Evolutionary conservation across 2,888 invertebrate genomes (phyloP).

Genomic region (Phaonia tiefii): DNA sequence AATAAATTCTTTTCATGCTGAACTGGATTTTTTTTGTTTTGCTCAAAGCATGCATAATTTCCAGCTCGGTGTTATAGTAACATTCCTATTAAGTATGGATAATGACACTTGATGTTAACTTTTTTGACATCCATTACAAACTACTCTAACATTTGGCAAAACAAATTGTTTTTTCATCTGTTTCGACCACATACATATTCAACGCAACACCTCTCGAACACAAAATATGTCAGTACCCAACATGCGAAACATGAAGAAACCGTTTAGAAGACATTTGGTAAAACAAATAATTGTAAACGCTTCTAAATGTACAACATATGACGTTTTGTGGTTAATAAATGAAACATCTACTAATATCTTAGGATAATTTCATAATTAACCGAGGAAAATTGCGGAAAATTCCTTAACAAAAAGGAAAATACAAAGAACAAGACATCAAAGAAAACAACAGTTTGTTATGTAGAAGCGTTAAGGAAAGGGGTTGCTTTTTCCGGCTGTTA

Average conservation of each 20-base stretch:
- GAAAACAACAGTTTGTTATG: slow-evolving; percentile 41
- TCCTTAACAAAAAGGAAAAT: slow-evolving; percentile 41
- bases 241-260: slow-evolving; percentile 35
- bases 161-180: not conserved
- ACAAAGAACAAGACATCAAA: slow-evolving; percentile 23
- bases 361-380: slow-evolving; percentile 52
- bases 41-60: too few relatives aligned
- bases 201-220: not conserved
- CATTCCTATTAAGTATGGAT: too few relatives aligned
- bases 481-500: slow-evolving; percentile 50
- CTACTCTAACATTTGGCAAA: not conserved
- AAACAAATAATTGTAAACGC: slow-evolving; percentile 61
- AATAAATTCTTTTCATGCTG: too few relatives aligned
- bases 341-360: slow-evolving; percentile 50
- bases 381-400: slow-evolving; percentile 68
- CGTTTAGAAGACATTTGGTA: slow-evolving; percentile 53
- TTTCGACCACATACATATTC: slow-evolving; percentile 52
- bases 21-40: too few relatives aligned
- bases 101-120: too few relatives aligned
- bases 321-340: slow-evolving; percentile 55
- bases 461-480: slow-evolving; percentile 28
- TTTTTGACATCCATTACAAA: slow-evolving; percentile 18
- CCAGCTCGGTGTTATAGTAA: too few relatives aligned
- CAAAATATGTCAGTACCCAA: slow-evolving; percentile 30
- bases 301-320: slow-evolving; percentile 62